Evolutionary conservation across 2,888 invertebrate species (phyloP).

Genomic region (Trypoxylon attenuatum): DNA sequence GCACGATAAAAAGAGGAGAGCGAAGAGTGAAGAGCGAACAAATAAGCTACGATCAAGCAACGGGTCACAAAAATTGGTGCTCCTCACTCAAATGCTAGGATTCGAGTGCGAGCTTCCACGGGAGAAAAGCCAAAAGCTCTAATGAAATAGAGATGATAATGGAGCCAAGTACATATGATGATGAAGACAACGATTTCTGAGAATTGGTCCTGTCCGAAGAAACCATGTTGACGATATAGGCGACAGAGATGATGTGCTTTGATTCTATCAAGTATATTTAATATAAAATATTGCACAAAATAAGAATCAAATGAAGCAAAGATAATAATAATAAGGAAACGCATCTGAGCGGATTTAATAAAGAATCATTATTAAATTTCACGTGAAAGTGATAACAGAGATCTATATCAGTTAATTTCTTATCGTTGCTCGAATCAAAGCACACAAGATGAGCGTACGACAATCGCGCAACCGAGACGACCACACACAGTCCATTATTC

Average conservation of each 20-base stretch:
- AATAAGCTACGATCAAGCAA: slow-evolving; percentile 19
- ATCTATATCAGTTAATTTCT: slow-evolving; percentile 3
- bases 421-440: slow-evolving; percentile 19
- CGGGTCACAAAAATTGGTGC: neutral
- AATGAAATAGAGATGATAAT: neutral
- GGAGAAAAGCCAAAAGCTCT: neutral
- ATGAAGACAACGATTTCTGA: neutral
- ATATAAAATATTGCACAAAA: no score
- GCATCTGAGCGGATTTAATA: no score
- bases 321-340: no score
- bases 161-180: neutral
- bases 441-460: slow-evolving; percentile 37
- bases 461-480: slow-evolving; percentile 38
- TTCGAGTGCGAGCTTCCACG: neutral
- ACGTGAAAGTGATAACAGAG: no score
- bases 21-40: slow-evolving; percentile 12
- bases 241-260: neutral
- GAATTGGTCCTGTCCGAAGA: neutral
- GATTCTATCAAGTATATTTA: no score
- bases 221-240: neutral
- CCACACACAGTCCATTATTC: no score
- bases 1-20: slow-evolving; percentile 15
- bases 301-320: no score
- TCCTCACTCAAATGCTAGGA: neutral
- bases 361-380: no score